Percentiles rank a stretch among this genome's conserved stretches.
Conservation (phyloP, 2,888 invertebrate genomes). For the Pachycephus smyrnensis region DNA sequence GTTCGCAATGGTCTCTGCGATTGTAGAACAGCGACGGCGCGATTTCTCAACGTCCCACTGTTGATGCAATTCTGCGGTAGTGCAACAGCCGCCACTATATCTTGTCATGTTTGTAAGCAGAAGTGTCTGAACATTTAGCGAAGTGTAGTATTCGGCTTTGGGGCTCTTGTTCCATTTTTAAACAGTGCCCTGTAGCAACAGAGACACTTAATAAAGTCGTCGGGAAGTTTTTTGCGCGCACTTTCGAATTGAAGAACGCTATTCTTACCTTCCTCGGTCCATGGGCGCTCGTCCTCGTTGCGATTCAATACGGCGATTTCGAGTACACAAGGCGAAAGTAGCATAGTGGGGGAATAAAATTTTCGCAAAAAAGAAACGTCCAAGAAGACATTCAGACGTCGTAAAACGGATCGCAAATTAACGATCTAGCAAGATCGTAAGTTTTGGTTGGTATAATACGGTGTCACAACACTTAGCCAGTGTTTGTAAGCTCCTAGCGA, state of each 20-base stretch:
- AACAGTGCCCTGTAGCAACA: not conserved
- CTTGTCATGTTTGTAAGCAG: conserved; percentile 31
- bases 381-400: not conserved
- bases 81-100: conserved; percentile 24
- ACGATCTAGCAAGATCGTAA: conserved; percentile 63
- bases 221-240: no score
- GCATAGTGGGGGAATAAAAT: not conserved
- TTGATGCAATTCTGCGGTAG: conserved; percentile 46
- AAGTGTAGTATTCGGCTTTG: not conserved
- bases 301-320: no score
- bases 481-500: conserved; percentile 66
- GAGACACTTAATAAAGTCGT: not conserved
- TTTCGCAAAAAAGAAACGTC: not conserved
- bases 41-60: conserved; percentile 46
- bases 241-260: not conserved
- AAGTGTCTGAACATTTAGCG: conserved; percentile 16
- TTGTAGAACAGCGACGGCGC: conserved; percentile 24
- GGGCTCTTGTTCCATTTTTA: not conserved
- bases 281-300: no score
- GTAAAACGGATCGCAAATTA: conserved; percentile 50
- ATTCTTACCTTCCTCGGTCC: not conserved
- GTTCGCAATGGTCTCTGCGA: conserved; percentile 4
- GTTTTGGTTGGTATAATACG: conserved; percentile 64
- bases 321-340: not conserved
- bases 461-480: conserved; percentile 65